Evolutionary conservation across 2,797 vertebrate species (phyloP).

Genomic region (Protosalanx chinensis): DNA sequence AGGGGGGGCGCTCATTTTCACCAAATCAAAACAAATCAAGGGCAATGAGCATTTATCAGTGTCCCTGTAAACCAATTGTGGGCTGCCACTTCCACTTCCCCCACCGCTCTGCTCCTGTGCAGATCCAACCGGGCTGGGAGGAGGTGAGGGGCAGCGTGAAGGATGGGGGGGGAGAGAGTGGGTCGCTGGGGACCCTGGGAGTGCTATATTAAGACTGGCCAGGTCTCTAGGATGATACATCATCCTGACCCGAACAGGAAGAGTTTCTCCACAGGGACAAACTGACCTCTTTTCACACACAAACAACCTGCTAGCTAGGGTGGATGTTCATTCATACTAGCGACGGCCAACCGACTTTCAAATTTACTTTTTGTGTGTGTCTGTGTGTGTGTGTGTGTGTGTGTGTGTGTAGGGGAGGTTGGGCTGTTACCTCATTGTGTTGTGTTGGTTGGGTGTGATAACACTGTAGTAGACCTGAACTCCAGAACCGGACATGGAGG

Average conservation of each 20-base stretch:
- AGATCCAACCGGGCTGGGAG: conserved; percentile 40
- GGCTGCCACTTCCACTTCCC: conserved; percentile 10
- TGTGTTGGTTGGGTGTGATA: conserved; percentile 81
- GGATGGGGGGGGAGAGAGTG: conserved; percentile 35
- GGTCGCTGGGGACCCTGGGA: conserved; percentile 35
- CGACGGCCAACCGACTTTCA: no score
- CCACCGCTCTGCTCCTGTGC: conserved; percentile 10
- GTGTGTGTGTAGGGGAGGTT: not conserved
- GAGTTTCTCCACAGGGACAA: conserved; percentile 7
- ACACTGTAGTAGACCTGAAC: conserved; percentile 86
- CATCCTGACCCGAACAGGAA: conserved; percentile 53
- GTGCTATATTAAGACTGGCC: conserved; percentile 53
- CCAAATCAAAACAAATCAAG: conserved; percentile 33
- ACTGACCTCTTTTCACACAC: no score
- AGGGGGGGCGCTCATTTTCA: conserved; percentile 31
- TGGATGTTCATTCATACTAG: no score
- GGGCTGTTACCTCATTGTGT: conserved; percentile 74
- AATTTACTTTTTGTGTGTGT: no score
- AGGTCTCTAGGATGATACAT: conserved; percentile 50
- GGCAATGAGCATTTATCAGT: conserved; percentile 37
- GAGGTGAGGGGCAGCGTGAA: conserved; percentile 37
- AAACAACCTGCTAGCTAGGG: no score
- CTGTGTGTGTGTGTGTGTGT: no score
- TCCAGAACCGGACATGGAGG: conserved; percentile 60
- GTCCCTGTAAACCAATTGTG: conserved; percentile 31